Evolutionary conservation across 1,140 invertebrate genomes (phyloP).

Genomic region (Drosophila takahashii): DNA sequence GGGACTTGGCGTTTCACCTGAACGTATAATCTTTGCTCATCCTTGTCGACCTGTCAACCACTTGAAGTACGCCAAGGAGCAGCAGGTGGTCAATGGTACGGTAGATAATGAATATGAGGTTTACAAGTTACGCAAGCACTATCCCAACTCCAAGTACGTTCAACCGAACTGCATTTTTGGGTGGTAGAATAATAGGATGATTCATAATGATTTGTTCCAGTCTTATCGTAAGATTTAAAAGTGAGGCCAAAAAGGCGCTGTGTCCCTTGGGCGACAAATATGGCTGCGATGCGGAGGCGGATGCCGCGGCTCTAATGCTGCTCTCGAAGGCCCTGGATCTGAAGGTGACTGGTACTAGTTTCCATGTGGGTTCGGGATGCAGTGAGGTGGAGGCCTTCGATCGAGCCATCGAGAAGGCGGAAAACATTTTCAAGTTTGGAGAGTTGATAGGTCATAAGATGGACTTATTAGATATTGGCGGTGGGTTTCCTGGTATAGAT

Average conservation of each 20-base stretch:
- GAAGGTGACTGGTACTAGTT: slow-evolving; percentile 89
- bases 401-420: slow-evolving; percentile 89
- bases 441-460: slow-evolving; percentile 89
- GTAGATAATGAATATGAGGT: slow-evolving; percentile 98
- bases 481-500: slow-evolving; percentile 92
- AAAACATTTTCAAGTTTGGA: slow-evolving; percentile 90
- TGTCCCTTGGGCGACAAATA: slow-evolving; percentile 98
- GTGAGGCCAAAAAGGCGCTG: slow-evolving; percentile 93
- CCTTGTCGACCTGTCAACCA: slow-evolving; percentile 98
- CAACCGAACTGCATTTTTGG: fast-evolving
- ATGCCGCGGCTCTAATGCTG: slow-evolving; percentile 92
- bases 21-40: slow-evolving; percentile 98
- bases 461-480: slow-evolving; percentile 92
- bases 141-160: slow-evolving; percentile 92
- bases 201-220: slow-evolving; percentile 82
- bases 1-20: slow-evolving; percentile 90
- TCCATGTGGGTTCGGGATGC: slow-evolving; percentile 96
- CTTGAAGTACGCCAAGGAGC: slow-evolving; percentile 92
- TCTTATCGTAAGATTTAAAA: slow-evolving; percentile 96
- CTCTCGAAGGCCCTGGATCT: slow-evolving; percentile 87
- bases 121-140: slow-evolving; percentile 94
- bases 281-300: slow-evolving; percentile 93
- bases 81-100: slow-evolving; percentile 94
- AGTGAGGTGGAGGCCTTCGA: slow-evolving; percentile 90
- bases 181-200: neutral